Base-by-base conservation (phyloP, 2,113 vertebrate genomes). In the Caranx melampygus region DNA sequence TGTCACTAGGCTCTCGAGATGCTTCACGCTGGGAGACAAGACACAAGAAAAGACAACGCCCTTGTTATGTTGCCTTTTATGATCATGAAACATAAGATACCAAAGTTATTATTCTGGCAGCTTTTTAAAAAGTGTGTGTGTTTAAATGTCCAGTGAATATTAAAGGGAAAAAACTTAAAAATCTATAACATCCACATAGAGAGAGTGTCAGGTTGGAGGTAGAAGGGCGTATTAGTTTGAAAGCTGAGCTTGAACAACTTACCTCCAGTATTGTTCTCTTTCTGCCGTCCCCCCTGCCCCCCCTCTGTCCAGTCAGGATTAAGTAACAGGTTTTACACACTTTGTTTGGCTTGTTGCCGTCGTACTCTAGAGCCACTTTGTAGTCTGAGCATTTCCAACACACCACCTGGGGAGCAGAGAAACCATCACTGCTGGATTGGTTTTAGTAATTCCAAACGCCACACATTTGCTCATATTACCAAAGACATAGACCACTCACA, bases 361-460 rank as follows among this genome's bases (percentile, higher is more conserved):
- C 97, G 1, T 99, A 99, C 77, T 96, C 94, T 0, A 99, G 93
- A 37, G 96, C 89, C 68, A 92, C 96, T 92, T 99, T 99, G 86
- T 97, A 94, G 89, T 99, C 98, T 6, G 97, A 99, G 90, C 98
- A 99, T 89, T 97, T 99, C 96, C 96, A 96, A 78, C 97, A 99
- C 79, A 99, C 97, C 88, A 99, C 97, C 97, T 99, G 82, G 10
- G 26, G 37, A 83, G 18, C 66, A 84, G 78, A 85, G 11, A 49
- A n/a, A 52, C 6, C 21, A 1, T 31, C 10, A 49, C 0, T 54
- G 21, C 15, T 35, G 0, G 16, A 2, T 7, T 1, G 20, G 26
- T 26, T 26, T 26, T 26, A 26, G 26, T 26, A 26, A 26, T 26
- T 26, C 26, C 26, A 26, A 26, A 26, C 26, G 26, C 26, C 26